Base-by-base conservation (phyloP, 30 jellyfish, hydroid and myxozoan genomes). In the Pseudorhiza aurosa region DNA sequence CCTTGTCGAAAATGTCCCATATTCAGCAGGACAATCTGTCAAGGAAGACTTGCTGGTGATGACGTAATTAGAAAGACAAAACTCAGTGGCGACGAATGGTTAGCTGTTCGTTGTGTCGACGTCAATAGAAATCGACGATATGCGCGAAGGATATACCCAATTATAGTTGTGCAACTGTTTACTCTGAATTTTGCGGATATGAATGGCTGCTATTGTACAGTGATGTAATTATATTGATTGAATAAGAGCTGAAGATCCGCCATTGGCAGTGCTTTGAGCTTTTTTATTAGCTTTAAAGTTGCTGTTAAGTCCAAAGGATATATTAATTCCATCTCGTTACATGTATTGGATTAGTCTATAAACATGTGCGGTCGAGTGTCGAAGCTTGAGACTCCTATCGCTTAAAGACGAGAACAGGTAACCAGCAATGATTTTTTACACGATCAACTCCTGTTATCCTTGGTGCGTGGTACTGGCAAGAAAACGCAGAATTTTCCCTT, bases 261-360 rank as follows among this genome's bases (percentile, higher is more conserved):
- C 67, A 53, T 53, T 53, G 67, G 67, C 67, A 53, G 67, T 53
- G 4, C 14, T 1, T 53, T 53, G 67, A 53, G 67, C 67, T 53
- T 35, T 33, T 64, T 24, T 30, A 35, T 64, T 40, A 64, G 39
- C 55, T n/a, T 44, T 64, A 64, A 32, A 64, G 77, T 40, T 64
- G 31, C 77, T 64, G 77, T 64, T 64, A 64, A 32, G 77, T 64
- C 57, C 32, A 32, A 33, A 17, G 77, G 77, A 64, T 64, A 17
- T 2, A 26, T 30, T 64, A 30, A 58, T 14, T 64, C 17, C 39
- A 64, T 64, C 77, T 64, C 57, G 77, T 64, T 31, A 64, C 51
- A 33, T 35, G 55, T 64, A 64, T 64, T 33, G 77, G 77, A 64
- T 64, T 64, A 64, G 29, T 25, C 14, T 33, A 53, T 31, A 64